Percentiles rank a stretch among this genome's conserved stretches.
Conservation (phyloP, 2,113 vertebrate genomes). For the Vulpes vulpes region DNA sequence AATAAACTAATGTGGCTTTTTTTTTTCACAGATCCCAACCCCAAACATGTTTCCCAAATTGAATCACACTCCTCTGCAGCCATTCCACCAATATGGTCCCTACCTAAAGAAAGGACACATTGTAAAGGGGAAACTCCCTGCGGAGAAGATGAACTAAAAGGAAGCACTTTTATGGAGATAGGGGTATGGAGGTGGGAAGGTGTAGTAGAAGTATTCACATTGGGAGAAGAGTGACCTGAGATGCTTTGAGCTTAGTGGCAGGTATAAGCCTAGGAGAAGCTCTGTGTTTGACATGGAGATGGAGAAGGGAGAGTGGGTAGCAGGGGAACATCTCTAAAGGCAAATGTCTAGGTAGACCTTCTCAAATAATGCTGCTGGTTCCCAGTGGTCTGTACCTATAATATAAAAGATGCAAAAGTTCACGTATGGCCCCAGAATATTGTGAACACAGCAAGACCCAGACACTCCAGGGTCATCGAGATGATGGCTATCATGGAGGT, state of each 20-base stretch:
- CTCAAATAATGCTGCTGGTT: not conserved
- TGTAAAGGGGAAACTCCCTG: not conserved
- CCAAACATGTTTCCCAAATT: not conserved
- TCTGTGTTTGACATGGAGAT: not conserved
- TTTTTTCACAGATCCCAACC: conserved; percentile 15
- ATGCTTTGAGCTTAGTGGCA: not conserved
- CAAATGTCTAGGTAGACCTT: not conserved
- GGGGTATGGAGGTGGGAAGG: not conserved
- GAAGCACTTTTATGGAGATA: not conserved
- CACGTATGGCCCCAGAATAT: not conserved
- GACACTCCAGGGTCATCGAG: not conserved
- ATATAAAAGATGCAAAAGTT: not conserved
- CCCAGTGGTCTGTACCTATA: not conserved
- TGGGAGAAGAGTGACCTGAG: not conserved
- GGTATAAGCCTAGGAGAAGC: not conserved
- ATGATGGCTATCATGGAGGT: not conserved
- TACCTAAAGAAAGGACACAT: not conserved
- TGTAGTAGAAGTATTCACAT: not conserved
- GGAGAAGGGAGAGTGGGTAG: not conserved
- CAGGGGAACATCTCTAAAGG: not conserved
- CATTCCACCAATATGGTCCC: not conserved
- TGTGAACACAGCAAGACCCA: not conserved
- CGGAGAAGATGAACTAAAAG: not conserved
- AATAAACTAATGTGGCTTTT: not conserved
- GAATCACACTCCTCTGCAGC: not conserved